phyloP scores from a whole-genome alignment of 53 echinoderm and acorn worm species.

The Holothuria leucospilota region DNA sequence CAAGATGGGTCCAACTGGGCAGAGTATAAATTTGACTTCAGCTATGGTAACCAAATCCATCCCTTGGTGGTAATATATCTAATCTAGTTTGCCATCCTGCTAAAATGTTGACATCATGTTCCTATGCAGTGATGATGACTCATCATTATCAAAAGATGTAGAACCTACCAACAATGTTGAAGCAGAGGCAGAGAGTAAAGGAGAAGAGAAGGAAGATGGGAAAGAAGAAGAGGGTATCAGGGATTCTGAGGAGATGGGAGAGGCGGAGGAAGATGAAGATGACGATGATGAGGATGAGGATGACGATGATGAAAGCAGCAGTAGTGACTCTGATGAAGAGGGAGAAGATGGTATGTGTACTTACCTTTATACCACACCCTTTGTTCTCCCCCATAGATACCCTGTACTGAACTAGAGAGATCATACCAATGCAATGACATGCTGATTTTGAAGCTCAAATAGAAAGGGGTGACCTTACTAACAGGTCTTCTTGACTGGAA shows the following conservation, averaged over 20 bases:
- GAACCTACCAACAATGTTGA: slow-evolving; percentile 36
- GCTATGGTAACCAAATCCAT: no score
- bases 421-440: no score
- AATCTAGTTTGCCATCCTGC: no score
- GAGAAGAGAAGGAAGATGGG: slow-evolving; percentile 34
- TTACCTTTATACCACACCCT: no score
- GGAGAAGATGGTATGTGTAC: slow-evolving; percentile 27
- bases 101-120: slow-evolving; percentile 3
- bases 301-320: slow-evolving; percentile 51
- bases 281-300: slow-evolving; percentile 56
- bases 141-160: slow-evolving; percentile 5
- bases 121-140: slow-evolving; percentile 32
- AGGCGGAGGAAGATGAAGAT: slow-evolving; percentile 21
- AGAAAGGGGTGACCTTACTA: no score
- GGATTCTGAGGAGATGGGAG: slow-evolving; percentile 42
- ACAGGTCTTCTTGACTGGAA: no score
- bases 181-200: slow-evolving; percentile 28
- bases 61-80: no score
- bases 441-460: no score
- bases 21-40: no score
- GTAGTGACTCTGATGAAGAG: slow-evolving; percentile 58
- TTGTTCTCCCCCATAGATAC: no score
- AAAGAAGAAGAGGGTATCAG: slow-evolving; percentile 53
- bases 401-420: no score
- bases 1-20: no score